Base-by-base conservation (phyloP, 2,113 vertebrate species). In the Alligator mississippiensis region DNA sequence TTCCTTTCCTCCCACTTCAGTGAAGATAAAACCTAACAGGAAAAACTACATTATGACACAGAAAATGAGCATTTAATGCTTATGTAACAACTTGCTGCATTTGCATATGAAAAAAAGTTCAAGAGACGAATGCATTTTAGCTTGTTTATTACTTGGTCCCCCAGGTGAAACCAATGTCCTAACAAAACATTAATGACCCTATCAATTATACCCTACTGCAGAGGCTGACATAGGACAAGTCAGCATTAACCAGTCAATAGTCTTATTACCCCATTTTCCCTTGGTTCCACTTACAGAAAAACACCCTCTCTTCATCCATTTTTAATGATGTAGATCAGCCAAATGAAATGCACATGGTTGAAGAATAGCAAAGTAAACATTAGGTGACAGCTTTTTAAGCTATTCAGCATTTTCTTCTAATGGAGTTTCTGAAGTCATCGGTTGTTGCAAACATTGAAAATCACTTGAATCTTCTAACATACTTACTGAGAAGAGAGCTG, bases 131-230 rank as follows among this genome's bases (percentile, higher is more conserved):
- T 1, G 0, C 2, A 25, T 62, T 10, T 75, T 28, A 86, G 59
- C 3, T 59, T n/a, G 34, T 58, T 93, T 88, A 60, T 84, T 85
- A 62, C 30, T 5, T 5, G 66, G 62, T 55, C 59, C 78, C 68
- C 70, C n/a, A 27, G 47, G 61, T 27, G 19, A 89, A 54, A 47
- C 74, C 5, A 14, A 13, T 55, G 58, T 38, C 55, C 4, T 84
- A 87, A 58, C 64, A 38, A 54, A 83, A 28, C 18, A 55, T 77
- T 27, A 77, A 57, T 77, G 64, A 77, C 2, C 1, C 38, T 74
- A 27, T 77, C 89, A 94, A 59, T 87, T 70, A 83, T 3, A 11
- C 1, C 25, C 76, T 80, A 81, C 93, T 70, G 75, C 85, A 92
- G 84, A 87, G 83, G 80, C 21, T 74, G 34, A 22, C 70, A 74